Conservation (phyloP, 2,113 vertebrate genomes). For the Paralichthys olivaceus region DNA sequence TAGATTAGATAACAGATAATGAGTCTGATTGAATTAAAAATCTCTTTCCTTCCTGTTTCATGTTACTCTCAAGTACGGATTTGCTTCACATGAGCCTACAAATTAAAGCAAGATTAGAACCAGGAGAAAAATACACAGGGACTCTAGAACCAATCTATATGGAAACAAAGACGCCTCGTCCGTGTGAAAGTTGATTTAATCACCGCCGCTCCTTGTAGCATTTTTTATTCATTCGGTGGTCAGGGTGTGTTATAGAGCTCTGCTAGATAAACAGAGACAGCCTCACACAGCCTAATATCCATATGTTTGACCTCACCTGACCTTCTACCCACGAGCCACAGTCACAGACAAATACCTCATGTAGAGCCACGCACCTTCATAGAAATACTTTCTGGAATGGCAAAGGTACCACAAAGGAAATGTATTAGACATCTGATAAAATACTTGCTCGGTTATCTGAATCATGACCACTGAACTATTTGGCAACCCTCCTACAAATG, state of each 20-base stretch:
- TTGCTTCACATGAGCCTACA: slow-evolving; percentile 21
- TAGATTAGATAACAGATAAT: slow-evolving; percentile 23
- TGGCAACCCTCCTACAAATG: background rate
- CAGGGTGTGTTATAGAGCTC: slow-evolving; percentile 37
- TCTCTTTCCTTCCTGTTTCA: slow-evolving; percentile 32
- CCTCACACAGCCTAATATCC: slow-evolving; percentile 62
- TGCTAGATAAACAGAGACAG: slow-evolving; percentile 63
- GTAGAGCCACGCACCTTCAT: slow-evolving; percentile 11
- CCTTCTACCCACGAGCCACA: slow-evolving; percentile 56
- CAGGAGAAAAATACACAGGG: slow-evolving; percentile 5
- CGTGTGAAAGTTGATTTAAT: slow-evolving; percentile 33
- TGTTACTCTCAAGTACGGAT: slow-evolving; percentile 9
- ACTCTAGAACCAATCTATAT: slow-evolving; percentile 44
- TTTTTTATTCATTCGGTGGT: slow-evolving; percentile 39
- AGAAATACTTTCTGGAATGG: background rate
- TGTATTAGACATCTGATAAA: background rate
- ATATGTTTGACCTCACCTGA: slow-evolving; percentile 71
- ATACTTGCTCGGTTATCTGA: too few species aligned
- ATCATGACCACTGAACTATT: too few species aligned
- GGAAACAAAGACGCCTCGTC: slow-evolving; percentile 38
- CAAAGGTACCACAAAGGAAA: background rate
- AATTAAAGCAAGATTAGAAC: slow-evolving; percentile 55
- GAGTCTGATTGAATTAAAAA: slow-evolving; percentile 41
- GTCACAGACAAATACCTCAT: slow-evolving; percentile 38
- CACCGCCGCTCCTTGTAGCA: slow-evolving; percentile 1